phyloP scores from a whole-genome alignment of 1,140 invertebrate genomes.

The Halyomorpha halys region DNA sequence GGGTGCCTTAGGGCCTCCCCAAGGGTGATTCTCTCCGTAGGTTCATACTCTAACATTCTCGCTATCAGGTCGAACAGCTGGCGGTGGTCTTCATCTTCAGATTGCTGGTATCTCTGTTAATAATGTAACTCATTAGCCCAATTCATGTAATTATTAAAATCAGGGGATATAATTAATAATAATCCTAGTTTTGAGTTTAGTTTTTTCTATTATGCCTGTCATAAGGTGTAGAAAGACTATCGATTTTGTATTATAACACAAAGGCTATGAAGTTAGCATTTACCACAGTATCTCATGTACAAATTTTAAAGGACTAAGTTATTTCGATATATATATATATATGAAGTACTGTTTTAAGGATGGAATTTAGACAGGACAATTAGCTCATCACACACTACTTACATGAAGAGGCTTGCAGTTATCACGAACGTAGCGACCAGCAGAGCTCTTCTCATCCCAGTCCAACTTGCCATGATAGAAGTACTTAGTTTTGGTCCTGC shows the following conservation, averaged over 20 bases:
- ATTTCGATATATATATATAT: too few relatives aligned
- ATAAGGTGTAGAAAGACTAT: too few relatives aligned
- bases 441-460: slow-evolving; percentile 89
- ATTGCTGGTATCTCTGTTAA: slow-evolving; percentile 82
- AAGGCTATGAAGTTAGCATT: too few relatives aligned
- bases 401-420: slow-evolving; percentile 93
- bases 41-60: slow-evolving; percentile 96
- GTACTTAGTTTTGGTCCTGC: slow-evolving; percentile 95
- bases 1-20: slow-evolving; percentile 82
- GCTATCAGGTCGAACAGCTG: slow-evolving; percentile 89
- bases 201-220: too few relatives aligned
- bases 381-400: slow-evolving; percentile 41
- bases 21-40: slow-evolving; percentile 75
- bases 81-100: slow-evolving; percentile 80
- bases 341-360: too few relatives aligned
- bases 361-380: too few relatives aligned
- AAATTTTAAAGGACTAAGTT: too few relatives aligned
- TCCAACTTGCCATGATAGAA: slow-evolving; percentile 89
- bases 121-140: slow-evolving; percentile 32
- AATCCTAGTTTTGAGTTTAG: too few relatives aligned
- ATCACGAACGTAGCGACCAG: slow-evolving; percentile 92
- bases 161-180: too few relatives aligned
- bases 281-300: too few relatives aligned
- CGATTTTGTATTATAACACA: too few relatives aligned
- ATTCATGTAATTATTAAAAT: too few relatives aligned